Conservation (phyloP, 2,113 vertebrate genomes). For the Pelobates fuscus region DNA sequence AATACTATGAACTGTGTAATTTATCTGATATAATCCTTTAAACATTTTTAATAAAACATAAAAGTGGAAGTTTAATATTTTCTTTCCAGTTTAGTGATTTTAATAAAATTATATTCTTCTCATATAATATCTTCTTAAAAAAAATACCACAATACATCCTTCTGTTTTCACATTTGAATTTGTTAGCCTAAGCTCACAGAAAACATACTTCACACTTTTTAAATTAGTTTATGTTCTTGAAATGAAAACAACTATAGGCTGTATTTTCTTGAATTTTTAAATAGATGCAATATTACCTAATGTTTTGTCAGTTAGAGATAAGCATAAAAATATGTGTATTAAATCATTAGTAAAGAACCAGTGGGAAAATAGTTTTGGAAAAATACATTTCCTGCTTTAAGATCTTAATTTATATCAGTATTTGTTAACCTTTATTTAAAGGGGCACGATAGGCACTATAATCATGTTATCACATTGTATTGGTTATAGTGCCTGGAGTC, state of each 20-base stretch:
- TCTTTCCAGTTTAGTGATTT: conserved; percentile 49
- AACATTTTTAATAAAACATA: conserved; percentile 48
- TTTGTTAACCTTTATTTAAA: too few species aligned
- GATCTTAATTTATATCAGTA: too few species aligned
- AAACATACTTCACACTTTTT: conserved; percentile 6
- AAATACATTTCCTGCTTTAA: too few species aligned
- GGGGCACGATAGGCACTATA: too few species aligned
- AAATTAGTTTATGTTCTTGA: conserved; percentile 5
- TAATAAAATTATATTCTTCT: conserved; percentile 40
- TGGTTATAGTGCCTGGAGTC: too few species aligned
- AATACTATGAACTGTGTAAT: conserved; percentile 49
- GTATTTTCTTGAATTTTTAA: background rate
- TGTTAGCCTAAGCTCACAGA: background rate
- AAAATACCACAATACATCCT: background rate
- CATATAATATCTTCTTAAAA: conserved; percentile 9
- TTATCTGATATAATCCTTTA: conserved; percentile 55
- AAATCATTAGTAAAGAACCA: too few species aligned
- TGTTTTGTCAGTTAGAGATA: too few species aligned
- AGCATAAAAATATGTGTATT: too few species aligned
- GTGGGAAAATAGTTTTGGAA: too few species aligned
- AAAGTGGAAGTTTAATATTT: conserved; percentile 39
- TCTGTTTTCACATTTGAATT: background rate
- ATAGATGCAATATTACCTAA: background rate
- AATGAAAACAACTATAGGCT: background rate
- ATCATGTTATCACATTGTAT: too few species aligned